Percentiles rank a stretch among this genome's conserved stretches.
Conservation (phyloP, 2,797 vertebrate genomes). For the Mallotus villosus region DNA sequence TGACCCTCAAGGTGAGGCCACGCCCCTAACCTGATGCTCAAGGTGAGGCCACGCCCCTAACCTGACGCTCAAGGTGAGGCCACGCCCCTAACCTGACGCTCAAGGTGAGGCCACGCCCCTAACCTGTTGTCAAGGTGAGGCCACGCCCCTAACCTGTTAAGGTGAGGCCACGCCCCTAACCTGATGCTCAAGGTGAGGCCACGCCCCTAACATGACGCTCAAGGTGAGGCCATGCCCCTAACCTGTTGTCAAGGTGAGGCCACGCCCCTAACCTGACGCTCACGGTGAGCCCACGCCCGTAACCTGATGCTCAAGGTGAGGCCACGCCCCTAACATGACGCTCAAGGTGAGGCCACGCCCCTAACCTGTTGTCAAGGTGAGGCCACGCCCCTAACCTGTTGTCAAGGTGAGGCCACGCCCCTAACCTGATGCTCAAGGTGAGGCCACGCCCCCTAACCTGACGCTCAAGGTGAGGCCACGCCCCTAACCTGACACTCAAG, state of each 20-base stretch:
- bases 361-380: too few relatives aligned
- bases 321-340: too few relatives aligned
- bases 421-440: too few relatives aligned
- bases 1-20: slow-evolving; percentile 70
- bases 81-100: neutral
- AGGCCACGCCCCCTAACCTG: neutral
- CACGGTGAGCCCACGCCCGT: too few relatives aligned
- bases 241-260: too few relatives aligned
- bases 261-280: neutral
- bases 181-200: neutral
- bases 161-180: slow-evolving; percentile 49
- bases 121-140: too few relatives aligned
- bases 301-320: too few relatives aligned
- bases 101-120: neutral
- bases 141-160: slow-evolving; percentile 44
- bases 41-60: neutral
- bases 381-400: slow-evolving; percentile 27
- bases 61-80: slow-evolving; percentile 71
- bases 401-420: slow-evolving; percentile 63
- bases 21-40: neutral
- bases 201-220: slow-evolving; percentile 63
- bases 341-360: too few relatives aligned
- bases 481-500: neutral
- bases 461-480: slow-evolving; percentile 71
- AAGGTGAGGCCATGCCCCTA: slow-evolving; percentile 63